Evolutionary conservation across 2,797 vertebrate species (phyloP).

Genomic region (Helarctos malayanus): DNA sequence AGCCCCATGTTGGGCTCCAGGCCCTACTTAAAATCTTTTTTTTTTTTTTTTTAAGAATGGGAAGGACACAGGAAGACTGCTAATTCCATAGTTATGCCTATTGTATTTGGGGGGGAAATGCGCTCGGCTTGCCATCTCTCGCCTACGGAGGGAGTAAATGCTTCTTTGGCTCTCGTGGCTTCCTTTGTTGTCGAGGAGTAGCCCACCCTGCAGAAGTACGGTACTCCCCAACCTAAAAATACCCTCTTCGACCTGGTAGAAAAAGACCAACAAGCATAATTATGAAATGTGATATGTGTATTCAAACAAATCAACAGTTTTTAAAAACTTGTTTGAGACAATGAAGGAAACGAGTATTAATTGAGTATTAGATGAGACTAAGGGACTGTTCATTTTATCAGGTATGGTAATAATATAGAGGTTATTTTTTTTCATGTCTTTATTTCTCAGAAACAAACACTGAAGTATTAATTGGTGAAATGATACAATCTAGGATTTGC

Average conservation of each 20-base stretch:
- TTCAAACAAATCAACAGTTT: not conserved
- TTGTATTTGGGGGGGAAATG: not conserved
- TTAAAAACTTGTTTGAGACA: not conserved
- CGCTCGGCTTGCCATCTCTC: not conserved
- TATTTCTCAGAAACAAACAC: slow-evolving; percentile 24
- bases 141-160: not conserved
- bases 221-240: not conserved
- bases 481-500: not conserved
- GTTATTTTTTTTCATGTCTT: slow-evolving; percentile 16
- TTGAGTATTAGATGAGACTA: not conserved
- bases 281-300: not conserved
- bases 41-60: not conserved
- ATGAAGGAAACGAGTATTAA: not conserved
- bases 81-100: not conserved
- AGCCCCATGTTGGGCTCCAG: not conserved
- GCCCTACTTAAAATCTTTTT: not conserved
- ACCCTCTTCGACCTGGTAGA: not conserved
- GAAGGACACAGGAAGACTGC: not conserved
- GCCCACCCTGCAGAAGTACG: not conserved
- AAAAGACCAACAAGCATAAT: not conserved
- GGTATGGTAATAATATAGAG: not conserved
- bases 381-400: not conserved
- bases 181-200: not conserved
- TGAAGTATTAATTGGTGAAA: slow-evolving; percentile 8
- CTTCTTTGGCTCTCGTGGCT: not conserved